Evolutionary conservation across 64 coral and sea anemone species (phyloP), one percentile per base, ranked within the genome.

Genomic region (Montipora foliosa): DNA sequence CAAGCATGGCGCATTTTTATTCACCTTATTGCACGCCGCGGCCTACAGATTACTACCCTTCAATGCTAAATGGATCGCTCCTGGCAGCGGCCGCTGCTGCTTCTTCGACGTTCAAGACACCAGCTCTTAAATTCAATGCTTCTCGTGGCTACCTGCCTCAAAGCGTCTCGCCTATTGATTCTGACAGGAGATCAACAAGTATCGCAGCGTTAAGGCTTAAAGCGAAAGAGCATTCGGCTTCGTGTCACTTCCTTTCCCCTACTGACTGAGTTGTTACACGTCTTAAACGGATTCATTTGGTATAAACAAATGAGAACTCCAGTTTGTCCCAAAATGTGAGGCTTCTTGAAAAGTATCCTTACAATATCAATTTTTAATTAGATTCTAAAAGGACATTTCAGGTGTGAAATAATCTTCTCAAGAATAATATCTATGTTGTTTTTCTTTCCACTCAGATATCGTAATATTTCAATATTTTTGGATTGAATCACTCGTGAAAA

Each of bases 211-310:
- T 98, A 1, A 98, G 96, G 79, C 50, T 98, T n/a, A 73, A 81
- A 10, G 96, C 96, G 5, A 95, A 87, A 84, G 96, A 98, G 92
- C 96, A 98, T 74, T 81, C 88, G 10, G 91, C 91, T 17, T 82
- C 85, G 12, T 57, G 83, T 22, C 64, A 58, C 66, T 93, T 47
- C 15, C 21, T 82, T 49, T 85, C 90, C 29, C 57, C 81, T 13
- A 37, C 29, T 50, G 79, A 83, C 13, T 64, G 16, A 58, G 5
- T 73, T 4, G 48, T 6, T 29, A 57, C 21, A 47, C 19, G 16
- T 46, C 16, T 68, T 9, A 15, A 16, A 66, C 80, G 25, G 8
- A 25, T 88, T 17, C 14, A 52, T 52, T 2, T 45, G 7, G 9
- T 8, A 12, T 13, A 25, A n/a, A 16, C 25, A 16, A 59, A 16